Evolutionary conservation across 2,113 vertebrate genomes (phyloP).

Genomic region (Scopus umbretta): DNA sequence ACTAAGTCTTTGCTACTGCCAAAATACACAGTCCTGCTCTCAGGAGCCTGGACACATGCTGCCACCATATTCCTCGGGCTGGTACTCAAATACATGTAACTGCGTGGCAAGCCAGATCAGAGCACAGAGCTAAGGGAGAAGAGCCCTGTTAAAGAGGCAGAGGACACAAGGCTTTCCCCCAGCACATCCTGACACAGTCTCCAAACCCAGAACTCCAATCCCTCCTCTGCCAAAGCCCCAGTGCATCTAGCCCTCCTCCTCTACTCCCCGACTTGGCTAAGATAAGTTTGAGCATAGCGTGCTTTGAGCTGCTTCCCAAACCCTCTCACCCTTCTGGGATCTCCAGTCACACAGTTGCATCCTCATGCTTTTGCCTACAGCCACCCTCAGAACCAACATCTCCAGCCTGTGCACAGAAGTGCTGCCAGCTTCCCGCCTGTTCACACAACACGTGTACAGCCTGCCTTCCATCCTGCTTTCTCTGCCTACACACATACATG

Average conservation of each 20-base stretch:
- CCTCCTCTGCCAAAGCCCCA: not conserved
- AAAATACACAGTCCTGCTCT: not conserved
- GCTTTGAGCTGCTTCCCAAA: not conserved
- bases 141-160: not conserved
- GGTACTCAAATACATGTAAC: not conserved
- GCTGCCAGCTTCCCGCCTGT: not conserved
- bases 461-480: not conserved
- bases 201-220: not conserved
- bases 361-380: not conserved
- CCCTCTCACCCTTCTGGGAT: not conserved
- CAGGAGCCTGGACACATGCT: too few species aligned
- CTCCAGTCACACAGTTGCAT: not conserved
- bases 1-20: not conserved
- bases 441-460: not conserved
- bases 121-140: not conserved
- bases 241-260: not conserved
- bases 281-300: not conserved
- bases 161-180: not conserved
- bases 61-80: not conserved
- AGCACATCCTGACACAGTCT: not conserved
- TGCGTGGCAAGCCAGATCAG: not conserved
- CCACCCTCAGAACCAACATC: not conserved
- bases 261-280: not conserved
- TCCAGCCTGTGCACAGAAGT: too few species aligned
- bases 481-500: not conserved